Conservation (phyloP, 1,140 invertebrate species). For the Drepana arcuata region DNA sequence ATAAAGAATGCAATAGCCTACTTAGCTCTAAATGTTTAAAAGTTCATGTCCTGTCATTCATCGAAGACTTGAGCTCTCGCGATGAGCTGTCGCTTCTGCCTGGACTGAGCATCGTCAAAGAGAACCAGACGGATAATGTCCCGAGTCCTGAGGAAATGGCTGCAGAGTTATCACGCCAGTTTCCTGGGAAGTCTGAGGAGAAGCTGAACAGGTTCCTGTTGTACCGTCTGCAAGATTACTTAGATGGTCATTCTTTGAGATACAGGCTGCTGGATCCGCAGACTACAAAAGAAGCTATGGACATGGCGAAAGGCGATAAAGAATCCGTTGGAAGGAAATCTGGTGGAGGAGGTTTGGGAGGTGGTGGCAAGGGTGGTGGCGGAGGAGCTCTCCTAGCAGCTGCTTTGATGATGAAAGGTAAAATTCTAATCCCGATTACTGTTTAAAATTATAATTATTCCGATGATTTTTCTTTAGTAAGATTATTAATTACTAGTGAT, state of each 20-base stretch:
- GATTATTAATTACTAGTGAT: too few relatives aligned
- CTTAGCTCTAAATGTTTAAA: slow-evolving; percentile 82
- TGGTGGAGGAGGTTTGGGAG: slow-evolving; percentile 49
- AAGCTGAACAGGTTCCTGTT: slow-evolving; percentile 78
- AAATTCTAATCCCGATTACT: too few relatives aligned
- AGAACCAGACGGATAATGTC: slow-evolving; percentile 73
- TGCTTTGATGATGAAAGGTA: slow-evolving; percentile 78
- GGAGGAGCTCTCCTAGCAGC: slow-evolving; percentile 74
- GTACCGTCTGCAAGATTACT: slow-evolving; percentile 74
- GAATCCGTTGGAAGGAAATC: slow-evolving; percentile 37
- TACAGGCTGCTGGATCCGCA: slow-evolving; percentile 80
- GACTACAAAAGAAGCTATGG: slow-evolving; percentile 64
- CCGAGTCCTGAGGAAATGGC: slow-evolving; percentile 77
- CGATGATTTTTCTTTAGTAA: too few relatives aligned
- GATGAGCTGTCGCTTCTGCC: slow-evolving; percentile 70
- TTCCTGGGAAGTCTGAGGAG: slow-evolving; percentile 82
- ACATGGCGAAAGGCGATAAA: slow-evolving; percentile 48
- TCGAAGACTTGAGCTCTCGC: slow-evolving; percentile 76
- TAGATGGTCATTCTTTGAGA: slow-evolving; percentile 81
- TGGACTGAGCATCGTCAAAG: slow-evolving; percentile 80
- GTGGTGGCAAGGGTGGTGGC: slow-evolving; percentile 65
- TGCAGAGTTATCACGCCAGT: slow-evolving; percentile 81
- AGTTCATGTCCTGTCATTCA: slow-evolving; percentile 81
- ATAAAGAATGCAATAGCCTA: slow-evolving; percentile 50
- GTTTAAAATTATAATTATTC: too few relatives aligned